Percentiles rank a stretch among this genome's conserved stretches.
These are phyloP conservation scores for Sapajus apella DNA, from an alignment of 2,113 vertebrate species.

Conservation along the genomic window DNA sequence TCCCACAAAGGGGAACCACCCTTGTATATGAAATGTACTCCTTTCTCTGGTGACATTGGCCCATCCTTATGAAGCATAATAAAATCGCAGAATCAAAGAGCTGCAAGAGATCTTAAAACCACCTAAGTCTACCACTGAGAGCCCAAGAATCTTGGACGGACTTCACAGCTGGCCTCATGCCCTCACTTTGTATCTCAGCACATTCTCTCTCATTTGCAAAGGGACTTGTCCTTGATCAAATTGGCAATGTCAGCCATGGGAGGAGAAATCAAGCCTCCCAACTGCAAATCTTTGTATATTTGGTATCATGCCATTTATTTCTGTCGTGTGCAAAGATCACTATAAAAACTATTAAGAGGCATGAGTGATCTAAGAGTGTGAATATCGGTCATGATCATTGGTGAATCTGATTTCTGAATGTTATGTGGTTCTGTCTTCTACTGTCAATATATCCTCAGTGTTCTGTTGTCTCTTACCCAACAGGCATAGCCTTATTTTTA, in stretches of 20 bases:
- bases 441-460: neutral
- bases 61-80: neutral
- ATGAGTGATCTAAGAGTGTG: neutral
- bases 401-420: neutral
- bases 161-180: neutral
- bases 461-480: neutral
- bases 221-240: neutral
- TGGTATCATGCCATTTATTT: neutral
- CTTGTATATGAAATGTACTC: neutral
- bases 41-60: neutral
- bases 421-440: neutral
- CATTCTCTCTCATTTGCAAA: neutral
- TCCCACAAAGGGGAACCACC: neutral
- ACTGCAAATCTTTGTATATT: neutral
- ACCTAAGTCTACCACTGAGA: neutral
- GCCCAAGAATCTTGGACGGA: neutral
- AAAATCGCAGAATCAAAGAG: neutral
- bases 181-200: neutral
- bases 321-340: neutral
- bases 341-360: fast-evolving
- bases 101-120: neutral
- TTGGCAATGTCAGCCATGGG: fast-evolving
- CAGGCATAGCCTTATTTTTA: neutral
- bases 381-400: neutral
- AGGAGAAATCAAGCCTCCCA: neutral